Conservation (phyloP, 2,797 vertebrate genomes). For the Sparidentex hasta region DNA sequence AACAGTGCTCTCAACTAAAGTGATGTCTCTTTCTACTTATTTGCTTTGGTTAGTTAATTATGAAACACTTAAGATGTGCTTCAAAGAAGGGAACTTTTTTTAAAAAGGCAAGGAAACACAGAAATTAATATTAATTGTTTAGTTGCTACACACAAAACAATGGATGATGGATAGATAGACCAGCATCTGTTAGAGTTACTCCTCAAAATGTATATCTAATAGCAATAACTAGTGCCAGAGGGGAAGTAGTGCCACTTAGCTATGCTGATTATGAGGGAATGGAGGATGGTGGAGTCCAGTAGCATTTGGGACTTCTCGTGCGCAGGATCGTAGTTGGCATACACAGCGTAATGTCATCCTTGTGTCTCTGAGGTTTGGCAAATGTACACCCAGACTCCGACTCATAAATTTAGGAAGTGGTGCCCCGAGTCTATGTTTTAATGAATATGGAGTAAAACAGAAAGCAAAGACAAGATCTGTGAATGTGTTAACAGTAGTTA, state of each 20-base stretch:
- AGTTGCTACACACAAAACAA: background rate
- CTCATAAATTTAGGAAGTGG: no score
- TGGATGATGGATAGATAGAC: background rate
- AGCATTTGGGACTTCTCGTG: background rate
- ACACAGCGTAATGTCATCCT: no score
- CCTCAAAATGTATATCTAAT: background rate
- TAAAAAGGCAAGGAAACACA: constrained; percentile 25
- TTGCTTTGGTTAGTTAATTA: constrained; percentile 53
- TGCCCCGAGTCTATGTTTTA: background rate
- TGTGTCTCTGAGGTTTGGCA: background rate
- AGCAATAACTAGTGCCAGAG: background rate
- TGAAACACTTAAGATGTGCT: constrained; percentile 39
- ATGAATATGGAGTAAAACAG: background rate
- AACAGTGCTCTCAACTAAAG: constrained; percentile 41
- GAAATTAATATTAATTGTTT: constrained; percentile 20
- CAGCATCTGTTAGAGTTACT: background rate
- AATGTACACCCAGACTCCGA: no score
- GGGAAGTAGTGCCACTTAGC: background rate
- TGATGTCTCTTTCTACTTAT: constrained; percentile 32
- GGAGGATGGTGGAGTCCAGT: background rate
- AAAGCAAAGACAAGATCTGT: background rate
- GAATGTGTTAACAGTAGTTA: background rate
- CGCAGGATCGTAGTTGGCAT: background rate
- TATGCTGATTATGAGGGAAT: background rate
- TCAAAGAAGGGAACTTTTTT: constrained; percentile 25